phyloP scores from a whole-genome alignment of 1,140 invertebrate genomes.

The Drosophila dunni region DNA sequence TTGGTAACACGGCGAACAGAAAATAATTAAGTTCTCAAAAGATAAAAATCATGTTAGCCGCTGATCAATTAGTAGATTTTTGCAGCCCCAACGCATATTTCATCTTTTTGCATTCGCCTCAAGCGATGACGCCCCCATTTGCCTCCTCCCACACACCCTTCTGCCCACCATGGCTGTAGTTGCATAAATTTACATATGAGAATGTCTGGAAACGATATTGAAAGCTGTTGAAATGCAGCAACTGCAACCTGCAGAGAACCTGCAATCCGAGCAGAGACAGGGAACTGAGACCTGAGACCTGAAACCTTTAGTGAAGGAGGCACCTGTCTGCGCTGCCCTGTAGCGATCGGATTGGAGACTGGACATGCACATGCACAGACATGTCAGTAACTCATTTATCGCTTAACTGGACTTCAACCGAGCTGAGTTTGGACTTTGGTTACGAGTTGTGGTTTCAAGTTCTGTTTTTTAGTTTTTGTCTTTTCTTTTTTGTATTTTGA shows the following conservation, averaged over 20 bases:
- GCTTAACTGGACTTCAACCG: conserved; percentile 60
- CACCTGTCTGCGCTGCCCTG: conserved; percentile 41
- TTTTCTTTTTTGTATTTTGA: conserved; percentile 63
- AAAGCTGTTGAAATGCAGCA: conserved; percentile 80
- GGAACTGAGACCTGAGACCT: conserved; percentile 2
- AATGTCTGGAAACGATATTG: conserved; percentile 78
- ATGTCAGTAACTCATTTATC: conserved; percentile 82
- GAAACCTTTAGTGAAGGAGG: conserved; percentile 5
- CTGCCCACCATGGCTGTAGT: conserved; percentile 30
- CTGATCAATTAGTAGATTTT: conserved; percentile 84
- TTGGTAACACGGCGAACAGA: conserved; percentile 59
- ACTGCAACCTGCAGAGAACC: conserved; percentile 43
- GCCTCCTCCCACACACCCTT: neutral
- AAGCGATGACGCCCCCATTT: conserved; percentile 25
- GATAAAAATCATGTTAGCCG: conserved; percentile 83
- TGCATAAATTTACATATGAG: conserved; percentile 82
- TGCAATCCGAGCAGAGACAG: neutral
- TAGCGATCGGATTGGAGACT: conserved; percentile 48
- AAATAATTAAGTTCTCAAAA: conserved; percentile 84
- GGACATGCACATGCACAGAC: conserved; percentile 74
- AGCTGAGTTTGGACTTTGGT: conserved; percentile 20
- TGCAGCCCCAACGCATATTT: conserved; percentile 70
- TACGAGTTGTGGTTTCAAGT: conserved; percentile 27
- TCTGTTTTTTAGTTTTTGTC: conserved; percentile 34
- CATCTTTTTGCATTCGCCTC: conserved; percentile 57